phyloP scores from a whole-genome alignment of 2,113 vertebrate species.

The Toxostoma redivivum region DNA sequence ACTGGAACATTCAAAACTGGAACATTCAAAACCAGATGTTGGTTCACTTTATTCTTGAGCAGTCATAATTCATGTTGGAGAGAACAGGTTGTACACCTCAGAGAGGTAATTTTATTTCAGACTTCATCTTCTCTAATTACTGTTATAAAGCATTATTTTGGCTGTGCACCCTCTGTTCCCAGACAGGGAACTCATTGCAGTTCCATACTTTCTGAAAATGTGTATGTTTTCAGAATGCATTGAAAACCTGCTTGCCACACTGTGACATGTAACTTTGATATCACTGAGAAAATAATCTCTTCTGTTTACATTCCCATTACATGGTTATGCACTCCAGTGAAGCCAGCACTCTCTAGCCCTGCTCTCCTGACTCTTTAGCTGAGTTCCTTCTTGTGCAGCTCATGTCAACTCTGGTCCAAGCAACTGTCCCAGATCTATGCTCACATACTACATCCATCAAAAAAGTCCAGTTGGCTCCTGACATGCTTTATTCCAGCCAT shows the following conservation, averaged over 20 bases:
- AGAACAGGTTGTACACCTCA: not conserved
- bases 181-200: not conserved
- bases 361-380: not conserved
- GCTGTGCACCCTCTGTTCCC: not conserved
- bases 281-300: not conserved
- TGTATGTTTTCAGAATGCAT: not conserved
- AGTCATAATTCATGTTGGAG: not conserved
- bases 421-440: not conserved
- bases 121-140: not conserved
- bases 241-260: not conserved
- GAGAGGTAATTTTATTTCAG: not conserved
- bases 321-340: not conserved
- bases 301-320: not conserved
- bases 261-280: not conserved
- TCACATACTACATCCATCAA: not conserved
- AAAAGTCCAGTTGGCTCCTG: not conserved
- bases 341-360: not conserved
- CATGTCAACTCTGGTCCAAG: not conserved
- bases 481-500: not conserved
- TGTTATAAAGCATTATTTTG: not conserved
- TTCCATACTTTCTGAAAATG: not conserved
- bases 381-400: not conserved
- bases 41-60: not conserved
- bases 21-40: not conserved
- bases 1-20: not conserved